Evolutionary conservation across 2,888 invertebrate genomes (phyloP), one percentile per base, ranked within the genome.

Genomic region (Yponomeuta evonymella): DNA sequence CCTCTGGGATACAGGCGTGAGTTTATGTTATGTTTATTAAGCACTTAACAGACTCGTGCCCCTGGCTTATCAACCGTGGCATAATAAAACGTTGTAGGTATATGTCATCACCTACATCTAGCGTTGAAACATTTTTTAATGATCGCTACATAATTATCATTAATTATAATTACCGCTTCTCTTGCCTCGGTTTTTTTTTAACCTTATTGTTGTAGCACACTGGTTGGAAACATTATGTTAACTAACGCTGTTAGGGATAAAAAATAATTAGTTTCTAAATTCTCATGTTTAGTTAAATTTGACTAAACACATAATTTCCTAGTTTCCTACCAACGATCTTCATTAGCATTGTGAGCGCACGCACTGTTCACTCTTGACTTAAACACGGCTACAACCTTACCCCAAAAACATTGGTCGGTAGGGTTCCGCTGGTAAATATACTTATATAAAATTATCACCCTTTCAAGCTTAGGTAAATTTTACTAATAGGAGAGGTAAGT

Each of bases 221-320:
- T 33, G 30, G 30, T 6, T 30, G 65, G 12, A 29, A 65, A 65
- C 23, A 29, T 23, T 30, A 12, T 65, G 65, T 65, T 30, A 65
- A 65, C 65, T 65, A 12, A 68, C 74, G 72, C 72, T 76, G 76
- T 79, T 78, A 79, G 15, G 51, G 75, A 79, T 76, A 76, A 77
- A 75, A 79, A 79, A 79, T 83, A 83, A 83, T 82, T 80, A 79
- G 76, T 77, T 78, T 76, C 77, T 80, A 81, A 67, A 11, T 9
- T 67, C 79, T 79, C 77, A 81, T 80, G 80, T 81, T 81, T 79
- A 74, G 78, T 80, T 78, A 79, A 81, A 81, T 83, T 81, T 81
- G 48, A 79, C 81, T 79, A 82, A 85, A 84, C 79, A 82, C 81
- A 79, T 77, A 77, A 79, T 84, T 83, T 84, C 82, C 76, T 77